phyloP scores from a whole-genome alignment of 1,140 invertebrate species.

The Musca domestica region DNA sequence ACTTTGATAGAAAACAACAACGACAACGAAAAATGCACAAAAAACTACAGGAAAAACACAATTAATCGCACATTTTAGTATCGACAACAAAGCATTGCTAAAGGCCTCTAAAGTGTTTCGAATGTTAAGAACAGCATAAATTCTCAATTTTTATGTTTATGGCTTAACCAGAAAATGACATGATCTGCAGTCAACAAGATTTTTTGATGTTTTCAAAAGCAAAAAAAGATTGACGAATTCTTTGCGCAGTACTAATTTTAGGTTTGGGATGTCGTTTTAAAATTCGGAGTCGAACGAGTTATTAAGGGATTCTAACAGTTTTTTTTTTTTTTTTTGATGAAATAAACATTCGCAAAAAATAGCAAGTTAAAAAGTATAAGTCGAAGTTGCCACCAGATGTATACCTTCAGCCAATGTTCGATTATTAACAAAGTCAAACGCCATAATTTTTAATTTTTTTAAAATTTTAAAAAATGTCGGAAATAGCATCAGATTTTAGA shows the following conservation, averaged over 20 bases:
- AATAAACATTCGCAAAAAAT: too few species aligned
- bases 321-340: too few species aligned
- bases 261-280: neutral
- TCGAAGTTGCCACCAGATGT: too few species aligned
- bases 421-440: too few species aligned
- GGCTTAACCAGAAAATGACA: neutral
- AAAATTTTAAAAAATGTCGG: too few species aligned
- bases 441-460: too few species aligned
- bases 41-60: slow-evolving; percentile 27
- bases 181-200: too few species aligned
- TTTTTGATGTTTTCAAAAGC: neutral
- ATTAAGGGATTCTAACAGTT: too few species aligned
- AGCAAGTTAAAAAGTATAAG: too few species aligned
- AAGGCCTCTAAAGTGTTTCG: slow-evolving; percentile 11
- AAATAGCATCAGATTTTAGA: too few species aligned
- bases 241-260: too few species aligned
- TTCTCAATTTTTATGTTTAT: slow-evolving; percentile 17
- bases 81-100: slow-evolving; percentile 24
- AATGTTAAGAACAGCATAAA: slow-evolving; percentile 1
- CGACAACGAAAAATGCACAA: slow-evolving; percentile 33
- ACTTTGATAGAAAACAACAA: slow-evolving; percentile 21
- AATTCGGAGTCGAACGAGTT: neutral
- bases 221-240: neutral
- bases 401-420: too few species aligned
- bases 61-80: slow-evolving; percentile 24